Evolutionary conservation across 2,113 vertebrate species (phyloP).

Genomic region (Zeus faber): DNA sequence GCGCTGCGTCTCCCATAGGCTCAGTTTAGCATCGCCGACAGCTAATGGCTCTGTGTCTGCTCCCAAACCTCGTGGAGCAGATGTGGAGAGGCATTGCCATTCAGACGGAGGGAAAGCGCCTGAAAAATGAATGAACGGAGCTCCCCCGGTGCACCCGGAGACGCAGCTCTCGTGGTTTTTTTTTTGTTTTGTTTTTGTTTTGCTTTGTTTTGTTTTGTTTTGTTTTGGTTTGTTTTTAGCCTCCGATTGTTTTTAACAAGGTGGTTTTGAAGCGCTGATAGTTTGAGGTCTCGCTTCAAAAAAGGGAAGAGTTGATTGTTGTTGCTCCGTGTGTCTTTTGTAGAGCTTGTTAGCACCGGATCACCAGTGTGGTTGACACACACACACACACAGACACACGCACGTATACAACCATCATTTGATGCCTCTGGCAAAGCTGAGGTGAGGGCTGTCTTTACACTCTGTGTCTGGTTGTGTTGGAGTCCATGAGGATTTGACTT

Average conservation of each 20-base stretch:
- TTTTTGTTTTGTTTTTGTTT: neutral
- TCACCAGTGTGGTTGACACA: no score
- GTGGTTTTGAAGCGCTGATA: no score
- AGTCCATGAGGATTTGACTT: no score
- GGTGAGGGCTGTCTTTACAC: neutral
- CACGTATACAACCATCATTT: neutral
- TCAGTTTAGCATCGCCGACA: conserved; percentile 42
- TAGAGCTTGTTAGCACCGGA: neutral
- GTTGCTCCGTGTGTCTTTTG: neutral
- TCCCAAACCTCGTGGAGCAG: conserved; percentile 16
- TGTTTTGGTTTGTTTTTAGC: neutral
- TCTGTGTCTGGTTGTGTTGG: neutral
- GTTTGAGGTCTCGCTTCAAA: no score
- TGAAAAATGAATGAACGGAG: conserved; percentile 69
- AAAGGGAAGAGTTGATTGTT: no score
- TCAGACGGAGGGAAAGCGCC: conserved; percentile 49
- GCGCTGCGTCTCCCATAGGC: conserved; percentile 30
- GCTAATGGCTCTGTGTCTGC: conserved; percentile 63
- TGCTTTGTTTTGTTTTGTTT: neutral
- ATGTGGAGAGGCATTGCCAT: conserved; percentile 46
- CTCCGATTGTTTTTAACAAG: neutral
- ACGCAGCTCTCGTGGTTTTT: neutral
- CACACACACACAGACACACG: neutral
- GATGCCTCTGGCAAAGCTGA: conserved; percentile 1
- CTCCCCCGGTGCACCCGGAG: conserved; percentile 22